Conservation (phyloP, 1,140 invertebrate species). For the Scaptomyza montana region DNA sequence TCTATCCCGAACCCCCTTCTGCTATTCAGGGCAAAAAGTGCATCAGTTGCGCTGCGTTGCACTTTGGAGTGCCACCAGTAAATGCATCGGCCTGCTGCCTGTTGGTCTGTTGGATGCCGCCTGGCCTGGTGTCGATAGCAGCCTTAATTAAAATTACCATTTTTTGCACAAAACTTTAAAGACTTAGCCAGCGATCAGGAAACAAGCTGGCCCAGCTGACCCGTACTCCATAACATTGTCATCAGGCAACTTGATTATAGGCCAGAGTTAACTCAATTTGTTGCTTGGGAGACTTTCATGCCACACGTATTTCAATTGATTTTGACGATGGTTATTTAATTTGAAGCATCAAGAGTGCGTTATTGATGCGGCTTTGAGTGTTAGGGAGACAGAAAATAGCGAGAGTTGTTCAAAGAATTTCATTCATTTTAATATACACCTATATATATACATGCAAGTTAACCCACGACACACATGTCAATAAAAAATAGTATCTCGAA, state of each 20-base stretch:
- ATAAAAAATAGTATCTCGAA: too few relatives aligned
- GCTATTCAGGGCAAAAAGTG: conserved; percentile 56
- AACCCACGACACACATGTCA: too few relatives aligned
- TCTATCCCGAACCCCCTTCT: background rate
- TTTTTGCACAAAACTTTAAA: conserved; percentile 78
- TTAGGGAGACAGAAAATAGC: background rate
- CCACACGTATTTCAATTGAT: conserved; percentile 58
- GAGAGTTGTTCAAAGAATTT: conserved; percentile 8
- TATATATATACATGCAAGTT: too few relatives aligned
- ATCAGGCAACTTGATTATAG: conserved; percentile 60
- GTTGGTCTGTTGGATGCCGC: conserved; percentile 32
- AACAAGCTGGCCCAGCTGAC: background rate
- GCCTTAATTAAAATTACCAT: conserved; percentile 83
- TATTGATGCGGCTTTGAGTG: conserved; percentile 70
- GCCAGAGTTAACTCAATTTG: conserved; percentile 79
- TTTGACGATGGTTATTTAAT: conserved; percentile 82
- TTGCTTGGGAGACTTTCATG: conserved; percentile 8
- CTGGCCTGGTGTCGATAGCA: conserved; percentile 77
- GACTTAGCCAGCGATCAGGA: conserved; percentile 31
- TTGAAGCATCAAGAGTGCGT: conserved; percentile 78
- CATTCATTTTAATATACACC: background rate
- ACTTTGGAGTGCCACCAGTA: conserved; percentile 68
- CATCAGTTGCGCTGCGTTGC: conserved; percentile 78
- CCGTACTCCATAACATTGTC: conserved; percentile 54
- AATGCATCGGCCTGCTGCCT: conserved; percentile 48